Evolutionary conservation across 1,140 invertebrate genomes (phyloP).

Genomic region (Acarapis woodi): DNA sequence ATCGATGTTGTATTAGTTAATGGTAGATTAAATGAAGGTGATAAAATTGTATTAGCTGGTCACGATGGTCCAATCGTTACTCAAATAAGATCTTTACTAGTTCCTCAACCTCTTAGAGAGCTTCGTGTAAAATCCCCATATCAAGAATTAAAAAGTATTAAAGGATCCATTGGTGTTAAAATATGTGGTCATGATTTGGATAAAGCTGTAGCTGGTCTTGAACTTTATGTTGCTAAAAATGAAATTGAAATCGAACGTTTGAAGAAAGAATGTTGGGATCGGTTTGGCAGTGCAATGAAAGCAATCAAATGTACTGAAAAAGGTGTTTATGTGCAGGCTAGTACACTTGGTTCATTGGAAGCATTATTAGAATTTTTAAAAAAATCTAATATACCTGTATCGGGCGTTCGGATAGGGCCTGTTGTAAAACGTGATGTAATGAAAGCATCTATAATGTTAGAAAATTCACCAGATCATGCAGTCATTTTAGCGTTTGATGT

Average conservation of each 20-base stretch:
- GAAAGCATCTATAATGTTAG: conserved; percentile 96
- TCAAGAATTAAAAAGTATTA: conserved; percentile 74
- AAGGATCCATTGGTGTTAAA: conserved; percentile 91
- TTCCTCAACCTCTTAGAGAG: conserved; percentile 92
- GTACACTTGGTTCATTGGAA: conserved; percentile 88
- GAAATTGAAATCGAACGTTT: conserved; percentile 73
- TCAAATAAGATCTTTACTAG: conserved; percentile 78
- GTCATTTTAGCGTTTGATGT: conserved; percentile 98
- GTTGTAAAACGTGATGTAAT: conserved; percentile 98
- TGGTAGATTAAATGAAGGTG: conserved; percentile 63
- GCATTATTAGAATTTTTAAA: conserved; percentile 82
- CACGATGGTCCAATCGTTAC: conserved; percentile 95
- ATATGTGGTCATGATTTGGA: conserved; percentile 91
- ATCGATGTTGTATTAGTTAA: conserved; percentile 97
- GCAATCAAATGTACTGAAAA: conserved; percentile 61
- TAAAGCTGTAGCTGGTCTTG: conserved; percentile 65
- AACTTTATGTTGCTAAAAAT: conserved; percentile 55
- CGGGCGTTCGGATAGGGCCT: conserved; percentile 91
- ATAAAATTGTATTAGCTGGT: conserved; percentile 78
- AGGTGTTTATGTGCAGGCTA: conserved; percentile 95
- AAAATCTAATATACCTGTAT: conserved; percentile 86
- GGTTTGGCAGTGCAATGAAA: conserved; percentile 40
- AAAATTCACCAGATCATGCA: conserved; percentile 85
- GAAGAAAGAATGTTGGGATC: conserved; percentile 19
- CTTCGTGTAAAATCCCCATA: conserved; percentile 91